These are phyloP conservation scores for Elanoides forficatus DNA, from an alignment of 2,113 vertebrate species.

Conservation along the genomic window DNA sequence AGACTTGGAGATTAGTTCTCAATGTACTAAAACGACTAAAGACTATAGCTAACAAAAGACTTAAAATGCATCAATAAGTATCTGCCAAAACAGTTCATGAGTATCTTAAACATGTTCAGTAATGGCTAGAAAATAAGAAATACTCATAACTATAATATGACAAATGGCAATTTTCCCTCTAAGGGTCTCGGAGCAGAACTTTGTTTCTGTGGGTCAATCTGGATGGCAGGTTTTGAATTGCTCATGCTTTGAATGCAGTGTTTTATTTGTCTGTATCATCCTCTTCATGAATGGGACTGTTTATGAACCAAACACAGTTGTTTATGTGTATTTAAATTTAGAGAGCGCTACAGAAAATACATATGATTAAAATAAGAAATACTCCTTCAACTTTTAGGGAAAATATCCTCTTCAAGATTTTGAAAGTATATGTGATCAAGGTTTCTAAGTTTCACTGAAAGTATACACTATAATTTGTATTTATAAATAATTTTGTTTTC, in stretches of 20 bases:
- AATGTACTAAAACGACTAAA: constrained; percentile 70
- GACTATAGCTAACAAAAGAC: constrained; percentile 72
- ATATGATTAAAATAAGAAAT: neutral
- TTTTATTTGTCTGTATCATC: neutral
- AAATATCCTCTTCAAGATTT: neutral
- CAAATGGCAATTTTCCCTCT: constrained; percentile 12
- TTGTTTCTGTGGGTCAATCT: neutral
- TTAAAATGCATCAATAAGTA: constrained; percentile 70
- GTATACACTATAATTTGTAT: neutral
- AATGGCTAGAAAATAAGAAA: constrained; percentile 9
- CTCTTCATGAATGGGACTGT: neutral
- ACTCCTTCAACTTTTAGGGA: neutral
- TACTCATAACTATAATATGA: neutral
- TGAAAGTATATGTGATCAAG: neutral
- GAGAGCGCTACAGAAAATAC: neutral
- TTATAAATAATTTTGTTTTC: neutral
- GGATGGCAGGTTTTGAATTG: neutral
- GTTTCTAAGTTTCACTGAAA: neutral
- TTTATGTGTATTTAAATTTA: neutral
- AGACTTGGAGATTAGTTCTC: constrained; percentile 77
- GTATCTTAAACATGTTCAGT: constrained; percentile 52
- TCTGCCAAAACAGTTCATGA: constrained; percentile 45
- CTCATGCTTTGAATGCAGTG: neutral
- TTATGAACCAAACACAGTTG: neutral
- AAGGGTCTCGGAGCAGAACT: neutral